phyloP scores from a whole-genome alignment of 2,888 invertebrate species.

The Anthophora plumipes region DNA sequence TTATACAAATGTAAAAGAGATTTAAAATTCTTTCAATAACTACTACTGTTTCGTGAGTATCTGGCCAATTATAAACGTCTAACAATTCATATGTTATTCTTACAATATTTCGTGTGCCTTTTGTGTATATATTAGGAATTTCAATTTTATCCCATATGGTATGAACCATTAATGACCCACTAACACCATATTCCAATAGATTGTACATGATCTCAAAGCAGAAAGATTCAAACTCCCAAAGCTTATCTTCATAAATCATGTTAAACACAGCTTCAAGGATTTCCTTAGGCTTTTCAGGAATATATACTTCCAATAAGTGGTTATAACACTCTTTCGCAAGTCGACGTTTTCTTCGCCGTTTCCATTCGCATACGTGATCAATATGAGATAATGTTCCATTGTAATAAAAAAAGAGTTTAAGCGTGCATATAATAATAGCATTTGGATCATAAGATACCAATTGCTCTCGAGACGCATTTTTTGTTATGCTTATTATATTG shows the following conservation, averaged over 20 bases:
- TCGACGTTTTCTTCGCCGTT: constrained; percentile 68
- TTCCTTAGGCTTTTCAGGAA: constrained; percentile 78
- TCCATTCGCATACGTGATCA: constrained; percentile 69
- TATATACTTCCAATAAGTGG: constrained; percentile 70
- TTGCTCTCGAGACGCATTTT: constrained; percentile 64
- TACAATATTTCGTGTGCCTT: constrained; percentile 84
- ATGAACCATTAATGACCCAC: constrained; percentile 67
- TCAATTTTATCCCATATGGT: constrained; percentile 75
- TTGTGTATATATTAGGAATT: constrained; percentile 74
- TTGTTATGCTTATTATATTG: constrained; percentile 66
- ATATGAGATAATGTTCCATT: constrained; percentile 57
- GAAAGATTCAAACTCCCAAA: constrained; percentile 84
- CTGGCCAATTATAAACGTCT: constrained; percentile 84
- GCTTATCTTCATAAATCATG: constrained; percentile 81
- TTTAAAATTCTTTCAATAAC: constrained; percentile 85
- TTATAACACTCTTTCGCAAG: constrained; percentile 72
- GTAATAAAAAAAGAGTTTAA: constrained; percentile 73
- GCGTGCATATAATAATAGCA: constrained; percentile 68
- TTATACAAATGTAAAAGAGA: constrained; percentile 85
- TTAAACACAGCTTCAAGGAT: constrained; percentile 81
- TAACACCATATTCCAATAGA: constrained; percentile 73
- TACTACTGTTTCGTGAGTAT: constrained; percentile 84
- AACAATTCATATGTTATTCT: constrained; percentile 86
- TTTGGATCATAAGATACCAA: constrained; percentile 64
- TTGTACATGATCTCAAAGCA: constrained; percentile 80